phyloP scores from a whole-genome alignment of 2,888 invertebrate species.

The Luffia ferchaultella region DNA sequence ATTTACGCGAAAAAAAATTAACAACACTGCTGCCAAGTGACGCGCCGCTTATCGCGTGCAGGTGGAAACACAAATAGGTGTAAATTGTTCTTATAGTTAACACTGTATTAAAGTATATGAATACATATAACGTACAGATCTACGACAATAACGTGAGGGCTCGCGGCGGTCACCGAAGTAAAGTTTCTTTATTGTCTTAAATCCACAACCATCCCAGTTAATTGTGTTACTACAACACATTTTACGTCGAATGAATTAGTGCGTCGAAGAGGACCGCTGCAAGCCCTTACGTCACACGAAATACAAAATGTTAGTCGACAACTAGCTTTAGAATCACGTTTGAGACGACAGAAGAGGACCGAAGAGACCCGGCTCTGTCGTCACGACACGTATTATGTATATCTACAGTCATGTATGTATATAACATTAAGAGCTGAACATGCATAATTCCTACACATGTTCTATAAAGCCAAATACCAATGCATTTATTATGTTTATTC shows the following conservation, averaged over 20 bases:
- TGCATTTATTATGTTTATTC: constrained; percentile 56
- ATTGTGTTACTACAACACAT: no score
- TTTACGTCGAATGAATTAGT: no score
- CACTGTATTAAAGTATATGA: background rate
- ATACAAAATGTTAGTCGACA: background rate
- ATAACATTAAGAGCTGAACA: constrained; percentile 60
- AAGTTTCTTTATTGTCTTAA: no score
- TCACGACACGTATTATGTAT: constrained; percentile 18
- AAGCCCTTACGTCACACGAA: background rate
- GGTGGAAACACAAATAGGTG: background rate
- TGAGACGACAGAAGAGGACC: background rate
- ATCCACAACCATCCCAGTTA: no score
- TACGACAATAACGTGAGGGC: background rate
- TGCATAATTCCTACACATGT: constrained; percentile 43
- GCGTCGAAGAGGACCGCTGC: background rate
- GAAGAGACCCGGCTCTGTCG: background rate
- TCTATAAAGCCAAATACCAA: constrained; percentile 68
- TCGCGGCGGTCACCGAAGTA: background rate
- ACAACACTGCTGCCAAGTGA: no score
- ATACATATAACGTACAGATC: background rate
- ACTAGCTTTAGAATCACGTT: background rate
- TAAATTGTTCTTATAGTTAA: background rate
- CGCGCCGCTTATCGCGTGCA: background rate
- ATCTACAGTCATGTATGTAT: constrained; percentile 31
- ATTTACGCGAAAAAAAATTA: no score